Base-by-base conservation (phyloP, 2,113 vertebrate species). In the Ammospiza nelsoni region DNA sequence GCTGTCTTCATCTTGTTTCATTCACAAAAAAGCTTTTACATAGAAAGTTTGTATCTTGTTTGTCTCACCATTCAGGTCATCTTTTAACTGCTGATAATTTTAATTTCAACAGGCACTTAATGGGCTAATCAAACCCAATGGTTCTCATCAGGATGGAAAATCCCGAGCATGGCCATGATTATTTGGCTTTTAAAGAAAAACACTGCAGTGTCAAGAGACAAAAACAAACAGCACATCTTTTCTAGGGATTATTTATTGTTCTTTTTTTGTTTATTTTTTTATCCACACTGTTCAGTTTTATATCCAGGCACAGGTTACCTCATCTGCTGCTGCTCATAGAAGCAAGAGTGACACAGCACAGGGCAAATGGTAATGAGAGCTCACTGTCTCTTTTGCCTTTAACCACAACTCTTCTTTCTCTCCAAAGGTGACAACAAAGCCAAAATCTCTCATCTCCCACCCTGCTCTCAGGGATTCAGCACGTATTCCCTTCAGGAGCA, bases 81-180 rank as follows among this genome's bases (percentile, higher is more conserved):
- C 61, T 94, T 92, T 73, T 49, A 95, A 68, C 44, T 71, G 81
- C 54, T 68, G 68, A 39, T 68, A 72, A 88, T 93, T 90, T 94
- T 88, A 58, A 68, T 88, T 95, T 91, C 84, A 91, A 88, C 72
- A 73, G 72, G 68, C 58, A 74, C 44, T 96, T 88, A 92, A 93
- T 67, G 73, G 55, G 49, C 89, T 96, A 96, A 95, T 94, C 86
- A 93, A 87, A 92, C 33, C 61, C 4, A 6, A 80, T 85, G 29
- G 24, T n/a, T 96, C 92, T 73, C 92, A 84, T 88, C 74, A 84
- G 93, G 88, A 89, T 74, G 61, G 39, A 88, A 94, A 94, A 95
- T 77, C 79, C 84, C 61, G 67, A 62, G 72, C 1, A 9, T 46
- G 33, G 90, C 75, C 6, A 9, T 69, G 52, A 78, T 91, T 86